A percentile compares a stretch with the other conserved stretches of the same genome.
These are phyloP conservation scores for Dromococcyx pavoninus DNA, from an alignment of 2,797 vertebrate genomes.

Conservation along the genomic window DNA sequence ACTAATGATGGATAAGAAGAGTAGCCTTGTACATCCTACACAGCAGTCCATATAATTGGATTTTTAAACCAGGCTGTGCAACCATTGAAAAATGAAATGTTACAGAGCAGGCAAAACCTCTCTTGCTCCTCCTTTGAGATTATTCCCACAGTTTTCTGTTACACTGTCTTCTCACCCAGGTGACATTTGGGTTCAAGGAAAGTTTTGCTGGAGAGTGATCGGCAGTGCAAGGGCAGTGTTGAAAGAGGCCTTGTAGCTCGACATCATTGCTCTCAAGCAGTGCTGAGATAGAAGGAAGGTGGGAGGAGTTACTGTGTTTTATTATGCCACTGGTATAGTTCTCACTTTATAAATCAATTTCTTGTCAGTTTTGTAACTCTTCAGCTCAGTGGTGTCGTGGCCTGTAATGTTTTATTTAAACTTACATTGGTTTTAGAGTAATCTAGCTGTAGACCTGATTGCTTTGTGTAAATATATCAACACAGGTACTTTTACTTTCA, in stretches of 20 bases:
- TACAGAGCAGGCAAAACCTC: not conserved
- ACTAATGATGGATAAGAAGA: not conserved
- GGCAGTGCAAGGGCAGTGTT: not conserved
- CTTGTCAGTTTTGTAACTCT: slow-evolving; percentile 3
- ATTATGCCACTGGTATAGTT: not conserved
- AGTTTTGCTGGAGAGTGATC: not conserved
- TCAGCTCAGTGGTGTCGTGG: not conserved
- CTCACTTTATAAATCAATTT: slow-evolving; percentile 13
- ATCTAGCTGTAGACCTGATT: not conserved
- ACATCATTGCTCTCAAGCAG: not conserved
- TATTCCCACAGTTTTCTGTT: not conserved
- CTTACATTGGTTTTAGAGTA: not conserved
- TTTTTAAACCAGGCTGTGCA: not conserved
- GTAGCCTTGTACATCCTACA: not conserved
- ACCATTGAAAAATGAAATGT: not conserved
- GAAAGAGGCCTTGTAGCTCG: not conserved
- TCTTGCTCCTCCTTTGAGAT: not conserved
- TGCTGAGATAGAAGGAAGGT: not conserved
- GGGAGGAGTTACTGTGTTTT: not conserved
- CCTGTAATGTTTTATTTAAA: slow-evolving; percentile 10
- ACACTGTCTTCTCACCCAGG: not conserved
- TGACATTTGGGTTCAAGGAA: not conserved
- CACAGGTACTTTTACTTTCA: not conserved
- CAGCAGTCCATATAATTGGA: not conserved
- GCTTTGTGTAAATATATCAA: not conserved